Percentiles rank a stretch among this genome's conserved stretches.
phyloP scores from a whole-genome alignment of 2,888 invertebrate species.

The Drosophila meridiana region DNA sequence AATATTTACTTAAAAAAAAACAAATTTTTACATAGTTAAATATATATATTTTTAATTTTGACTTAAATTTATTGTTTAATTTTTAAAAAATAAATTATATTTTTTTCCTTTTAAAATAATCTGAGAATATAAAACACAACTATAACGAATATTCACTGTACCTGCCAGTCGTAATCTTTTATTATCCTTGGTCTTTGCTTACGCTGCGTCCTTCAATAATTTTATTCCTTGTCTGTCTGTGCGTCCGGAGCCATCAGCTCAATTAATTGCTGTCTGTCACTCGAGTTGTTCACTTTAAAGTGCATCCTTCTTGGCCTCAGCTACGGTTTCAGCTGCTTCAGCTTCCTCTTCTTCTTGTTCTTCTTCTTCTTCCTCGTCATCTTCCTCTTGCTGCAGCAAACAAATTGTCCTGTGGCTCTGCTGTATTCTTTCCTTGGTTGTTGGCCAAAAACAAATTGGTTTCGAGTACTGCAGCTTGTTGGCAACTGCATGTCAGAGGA shows the following conservation, averaged over 20 bases:
- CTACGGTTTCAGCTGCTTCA: not conserved
- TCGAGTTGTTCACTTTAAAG: conserved; percentile 45
- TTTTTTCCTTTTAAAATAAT: no score
- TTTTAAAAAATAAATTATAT: not conserved
- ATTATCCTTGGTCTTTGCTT: conserved; percentile 50
- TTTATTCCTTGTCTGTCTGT: conserved; percentile 31
- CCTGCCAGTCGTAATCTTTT: conserved; percentile 42
- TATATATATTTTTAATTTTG: no score
- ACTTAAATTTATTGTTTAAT: no score
- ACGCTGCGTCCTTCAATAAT: conserved; percentile 55
- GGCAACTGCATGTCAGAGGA: conserved; percentile 41
- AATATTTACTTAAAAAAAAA: no score
- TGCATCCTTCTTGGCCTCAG: conserved; percentile 23
- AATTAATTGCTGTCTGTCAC: conserved; percentile 66
- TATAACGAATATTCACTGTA: not conserved
- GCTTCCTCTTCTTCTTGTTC: not conserved
- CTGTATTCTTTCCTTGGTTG: conserved; percentile 14
- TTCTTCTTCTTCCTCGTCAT: not conserved
- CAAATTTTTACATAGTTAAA: no score
- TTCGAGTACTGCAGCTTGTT: conserved; percentile 34
- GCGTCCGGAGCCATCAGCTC: conserved; percentile 41
- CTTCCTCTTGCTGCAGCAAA: conserved; percentile 26
- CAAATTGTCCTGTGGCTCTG: conserved; percentile 40
- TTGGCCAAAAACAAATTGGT: conserved; percentile 46
- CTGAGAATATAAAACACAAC: not conserved